Base-by-base conservation (phyloP, 1,140 invertebrate species). In the Zaprionus inermis region DNA sequence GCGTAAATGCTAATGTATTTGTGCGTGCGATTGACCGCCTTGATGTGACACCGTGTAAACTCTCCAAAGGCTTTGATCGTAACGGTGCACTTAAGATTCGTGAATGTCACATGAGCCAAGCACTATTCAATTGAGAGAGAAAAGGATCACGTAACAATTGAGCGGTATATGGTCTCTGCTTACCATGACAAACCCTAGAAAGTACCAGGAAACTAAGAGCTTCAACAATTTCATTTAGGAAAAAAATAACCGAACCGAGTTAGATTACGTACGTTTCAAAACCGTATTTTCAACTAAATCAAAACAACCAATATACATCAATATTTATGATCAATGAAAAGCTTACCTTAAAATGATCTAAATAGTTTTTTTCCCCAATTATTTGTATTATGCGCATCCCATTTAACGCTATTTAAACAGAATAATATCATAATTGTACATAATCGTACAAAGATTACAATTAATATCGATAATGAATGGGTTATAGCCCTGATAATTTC, bases 401-500 rank as follows among this genome's bases (percentile, higher is more conserved):
- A 6, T 10, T 24, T 24, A 6, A 20, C 18, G 49, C 18, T 51
- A 11, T 10, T 51, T 51, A 20, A 51, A 51, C 49, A 20, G 5
- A 52, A 5, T 12, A 52, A n/a, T 10, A 52, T 24, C 11, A 12
- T 14, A 12, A 52, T 28, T 5, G 24, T 28, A 3, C 1, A 28
- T 1, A 28, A 74, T 82, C 7, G 22, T 32, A 24, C 83, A 86
- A 1, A 18, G 46, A 67, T 86, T 77, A 3, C 59, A 16, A 0
- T 55, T 78, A 0, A 76, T 0, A 16, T 86, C 52, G 5, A 76
- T 0, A 0, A 74, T 68, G 30, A 79, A 86, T 0, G 79, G 67
- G 10, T 86, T 88, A 16, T 70, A 79, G 24, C 76, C 82, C 38
- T 86, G 58, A 18, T 63, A 51, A 10, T 72, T 12, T 4, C 73